A percentile compares a stretch with the other conserved stretches of the same genome.
Evolutionary conservation across 2,113 vertebrate genomes (phyloP).

Genomic region (Macheiramphus alcinus): DNA sequence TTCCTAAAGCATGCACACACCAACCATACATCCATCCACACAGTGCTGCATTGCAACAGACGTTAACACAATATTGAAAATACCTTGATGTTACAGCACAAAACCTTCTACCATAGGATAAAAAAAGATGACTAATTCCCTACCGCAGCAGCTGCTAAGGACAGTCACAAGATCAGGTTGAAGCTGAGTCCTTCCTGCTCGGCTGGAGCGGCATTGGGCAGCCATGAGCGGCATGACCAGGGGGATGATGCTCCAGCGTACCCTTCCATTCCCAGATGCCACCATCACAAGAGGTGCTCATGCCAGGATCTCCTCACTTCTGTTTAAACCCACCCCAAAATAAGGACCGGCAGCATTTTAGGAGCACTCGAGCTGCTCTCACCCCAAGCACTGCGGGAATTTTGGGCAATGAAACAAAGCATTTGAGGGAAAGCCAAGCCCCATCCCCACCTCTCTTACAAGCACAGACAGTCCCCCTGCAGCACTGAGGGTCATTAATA

Average conservation of each 20-base stretch:
- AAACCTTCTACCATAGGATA: fast-evolving
- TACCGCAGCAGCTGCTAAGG: not conserved
- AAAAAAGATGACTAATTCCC: not conserved
- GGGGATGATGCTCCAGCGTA: fast-evolving
- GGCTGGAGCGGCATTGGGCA: fast-evolving
- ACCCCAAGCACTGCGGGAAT: fast-evolving
- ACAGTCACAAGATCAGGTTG: not conserved
- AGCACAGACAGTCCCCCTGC: not conserved
- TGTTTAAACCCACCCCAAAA: not conserved
- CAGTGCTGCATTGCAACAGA: fast-evolving
- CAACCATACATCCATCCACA: fast-evolving
- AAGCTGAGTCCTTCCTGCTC: not conserved
- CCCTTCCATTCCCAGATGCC: not conserved
- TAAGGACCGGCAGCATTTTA: not conserved
- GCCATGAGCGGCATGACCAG: fast-evolving
- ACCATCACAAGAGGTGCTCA: not conserved
- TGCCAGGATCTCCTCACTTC: not conserved
- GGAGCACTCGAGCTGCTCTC: not conserved
- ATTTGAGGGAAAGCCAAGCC: not conserved
- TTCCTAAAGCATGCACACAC: not conserved
- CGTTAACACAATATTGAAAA: fast-evolving
- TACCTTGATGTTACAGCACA: not conserved
- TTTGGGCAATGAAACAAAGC: fast-evolving
- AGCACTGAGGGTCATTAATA: not conserved
- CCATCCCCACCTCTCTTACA: not conserved